Base-by-base conservation (phyloP, 2,797 vertebrate genomes). In the Danio jaintianensis region DNA sequence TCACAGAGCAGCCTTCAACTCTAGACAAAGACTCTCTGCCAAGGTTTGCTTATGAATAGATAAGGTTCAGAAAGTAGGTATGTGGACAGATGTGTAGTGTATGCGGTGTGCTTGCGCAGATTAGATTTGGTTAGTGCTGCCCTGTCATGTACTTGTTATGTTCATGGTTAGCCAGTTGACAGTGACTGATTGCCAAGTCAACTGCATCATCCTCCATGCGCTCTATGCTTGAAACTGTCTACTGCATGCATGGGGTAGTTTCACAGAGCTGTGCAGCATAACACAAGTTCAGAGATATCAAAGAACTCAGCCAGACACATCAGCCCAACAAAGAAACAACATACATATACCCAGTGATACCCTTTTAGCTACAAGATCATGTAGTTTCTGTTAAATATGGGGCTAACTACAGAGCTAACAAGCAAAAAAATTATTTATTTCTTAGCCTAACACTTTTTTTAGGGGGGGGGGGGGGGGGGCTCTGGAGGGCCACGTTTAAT, bases 171-270 rank as follows among this genome's bases (percentile, higher is more conserved):
- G 58, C 69, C 58, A 75, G 85, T 79, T 86, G 83, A 86, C 83
- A 40, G 22, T 80, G 82, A 67, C 61, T 69, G 56, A 59, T 82
- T 74, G 75, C 71, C 90, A 92, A 87, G 89, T 93, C 86, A 89
- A 91, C 88, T 92, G 93, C 92, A 90, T 93, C 90, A 89, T 93
- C 95, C 94, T 96, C 95, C 96, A 97, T 78, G 87, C 87, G 87
- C 52, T 66, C 83, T 85, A 82, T 78, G 83, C 47, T 75, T 77
- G 75, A 78, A 56, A 75, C 63, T 74, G 68, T 80, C 71, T 79
- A 83, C 71, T 86, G 92, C 95, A 95, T 96, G 95, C 95, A 11
- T 78, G 64, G 62, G 50, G 76, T 83, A 79, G 73, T 83, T 81
- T 82, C 81, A 84, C 74, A 78, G 80, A 78, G 82, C 85, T 84